Base-by-base conservation (phyloP, 2,888 invertebrate genomes). In the Tinea trinotella region DNA sequence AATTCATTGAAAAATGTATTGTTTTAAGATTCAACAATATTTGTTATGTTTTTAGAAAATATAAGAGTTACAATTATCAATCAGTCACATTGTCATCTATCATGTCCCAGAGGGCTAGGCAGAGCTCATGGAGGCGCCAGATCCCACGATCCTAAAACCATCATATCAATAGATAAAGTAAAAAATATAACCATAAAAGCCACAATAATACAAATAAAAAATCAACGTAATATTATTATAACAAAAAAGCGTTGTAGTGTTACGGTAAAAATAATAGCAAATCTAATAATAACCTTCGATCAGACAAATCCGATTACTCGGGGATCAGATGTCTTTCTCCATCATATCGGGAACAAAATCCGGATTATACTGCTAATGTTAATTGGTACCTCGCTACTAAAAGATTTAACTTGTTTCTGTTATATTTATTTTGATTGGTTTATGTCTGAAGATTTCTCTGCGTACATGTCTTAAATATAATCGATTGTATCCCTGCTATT, bases 231-330 rank as follows among this genome's bases (percentile, higher is more conserved):
- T 40, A 40, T 12, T 40, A 40, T 40, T 40, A 12, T 15, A 40
- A 13, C n/a, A 40, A 30, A 22, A 40, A 40, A 40, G 40, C 40
- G 40, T 40, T 40, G 13, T 13, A 40, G 40, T 40, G 40, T 40
- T 15, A 13, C 48, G 9, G 50, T 64, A 67, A 68, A 75, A 78
- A 76, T 76, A 79, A 76, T 71, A 72, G 75, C 69, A 75, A 81
- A 70, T 68, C 68, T 53, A 77, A 84, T 82, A 83, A 79, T 59
- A 63, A 57, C 63, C 69, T 64, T 81, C 82, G 81, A 83, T 81
- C 79, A 76, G 74, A 60, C 68, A 74, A 83, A 84, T 84, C 83
- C 70, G 83, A 84, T 83, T 83, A 83, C 66, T 59, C 55, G 64
- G 59, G 69, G 80, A 83, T 83, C 84, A 81, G 81, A 82, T 82